Conservation (phyloP, 1,140 invertebrate genomes). For the Orius insidiosus region DNA sequence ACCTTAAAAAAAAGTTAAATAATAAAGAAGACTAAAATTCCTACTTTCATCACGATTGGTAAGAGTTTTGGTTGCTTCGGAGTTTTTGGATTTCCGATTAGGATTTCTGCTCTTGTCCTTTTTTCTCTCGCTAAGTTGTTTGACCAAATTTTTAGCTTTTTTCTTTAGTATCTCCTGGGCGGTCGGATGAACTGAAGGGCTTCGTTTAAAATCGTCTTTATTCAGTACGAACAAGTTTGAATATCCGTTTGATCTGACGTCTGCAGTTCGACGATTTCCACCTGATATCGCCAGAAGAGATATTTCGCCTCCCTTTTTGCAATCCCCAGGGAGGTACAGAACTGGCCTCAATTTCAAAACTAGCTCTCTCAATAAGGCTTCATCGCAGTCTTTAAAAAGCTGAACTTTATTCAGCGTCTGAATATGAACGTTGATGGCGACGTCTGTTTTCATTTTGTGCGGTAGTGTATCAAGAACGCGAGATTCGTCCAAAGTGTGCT, state of each 20-base stretch:
- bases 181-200: conserved; percentile 74
- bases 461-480: conserved; percentile 65
- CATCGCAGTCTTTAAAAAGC: conserved; percentile 80
- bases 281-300: conserved; percentile 75
- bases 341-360: conserved; percentile 77
- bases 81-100: conserved; percentile 35
- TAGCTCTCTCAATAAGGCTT: conserved; percentile 71
- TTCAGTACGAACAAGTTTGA: conserved; percentile 80
- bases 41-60: conserved; percentile 34
- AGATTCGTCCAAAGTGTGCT: conserved; percentile 76
- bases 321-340: conserved; percentile 80
- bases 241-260: conserved; percentile 80
- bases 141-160: conserved; percentile 57
- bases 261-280: conserved; percentile 72
- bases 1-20: conserved; percentile 23
- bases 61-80: conserved; percentile 34
- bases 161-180: conserved; percentile 71
- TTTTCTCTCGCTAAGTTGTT: conserved; percentile 42
- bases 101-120: conserved; percentile 29
- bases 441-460: conserved; percentile 77
- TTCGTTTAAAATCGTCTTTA: conserved; percentile 71
- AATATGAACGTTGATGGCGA: conserved; percentile 82
- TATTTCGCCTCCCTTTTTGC: conserved; percentile 84
- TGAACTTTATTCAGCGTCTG: conserved; percentile 67
- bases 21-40: background rate